Base-by-base conservation (phyloP, 2,797 vertebrate species). In the Poliocrania exsul region DNA sequence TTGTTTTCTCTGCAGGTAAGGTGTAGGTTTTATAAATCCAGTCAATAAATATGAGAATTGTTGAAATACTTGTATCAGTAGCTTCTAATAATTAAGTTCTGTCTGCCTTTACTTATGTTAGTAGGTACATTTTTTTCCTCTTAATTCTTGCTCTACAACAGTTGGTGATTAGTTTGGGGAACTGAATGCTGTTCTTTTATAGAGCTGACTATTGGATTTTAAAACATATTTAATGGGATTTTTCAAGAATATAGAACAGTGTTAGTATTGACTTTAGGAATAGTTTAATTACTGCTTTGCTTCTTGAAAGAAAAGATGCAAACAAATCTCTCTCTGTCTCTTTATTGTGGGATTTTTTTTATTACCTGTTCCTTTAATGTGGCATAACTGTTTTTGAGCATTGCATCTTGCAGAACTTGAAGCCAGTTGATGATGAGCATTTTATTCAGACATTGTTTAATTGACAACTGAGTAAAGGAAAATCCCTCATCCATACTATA, bases 301-400 rank as follows among this genome's bases (percentile, higher is more conserved):
- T 56, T 94, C 91, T 79, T 56, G 40, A 88, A 84, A 88, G 61
- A 81, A 77, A 70, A 92, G 37, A 77, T 74, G 80, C 64, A 92
- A 81, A 75, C 18, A 65, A 42, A 62, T 79, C 67, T 50, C 67
- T 50, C 56, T 88, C 20, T 66, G 44, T 65, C 19, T 61, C 13
- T 78, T 37, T 83, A 50, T 70, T 56, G 57, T 83, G 67, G 73
- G 50, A 91, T 82, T 93, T 89, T 44, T 66, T 66, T 87, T 44
- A 49, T 67, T 77, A 81, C 31, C 28, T 88, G 35, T 25, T 88
- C 3, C 1, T 75, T 87, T 80, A 57, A 81, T 71, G 37, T 71
- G 16, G 16, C 3, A 4, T 46, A 81, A 33, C 72, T 88, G 50
- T 5, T 88, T 93, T 74, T 66, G 57, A 86, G 42, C 5, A 6